A percentile compares a stretch with the other conserved stretches of the same genome.
phyloP scores from a whole-genome alignment of 2,888 invertebrate genomes.

The Agelastica alni region DNA sequence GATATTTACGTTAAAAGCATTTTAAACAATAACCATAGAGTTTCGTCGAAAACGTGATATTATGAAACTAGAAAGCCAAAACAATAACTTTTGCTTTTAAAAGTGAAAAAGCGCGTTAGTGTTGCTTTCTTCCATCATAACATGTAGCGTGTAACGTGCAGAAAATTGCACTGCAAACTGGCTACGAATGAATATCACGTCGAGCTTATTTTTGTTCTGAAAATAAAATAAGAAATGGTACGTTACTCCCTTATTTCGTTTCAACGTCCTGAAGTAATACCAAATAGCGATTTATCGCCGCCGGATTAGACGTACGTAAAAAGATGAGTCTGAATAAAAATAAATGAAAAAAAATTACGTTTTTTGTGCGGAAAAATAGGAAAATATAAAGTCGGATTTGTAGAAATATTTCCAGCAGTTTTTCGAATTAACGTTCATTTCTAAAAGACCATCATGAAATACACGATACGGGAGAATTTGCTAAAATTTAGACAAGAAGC shows the following conservation, averaged over 20 bases:
- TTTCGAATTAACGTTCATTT: too few species aligned
- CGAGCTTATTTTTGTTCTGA: constrained; percentile 22
- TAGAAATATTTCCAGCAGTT: too few species aligned
- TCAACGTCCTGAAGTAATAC: constrained; percentile 14
- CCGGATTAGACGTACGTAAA: constrained; percentile 13
- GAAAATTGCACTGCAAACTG: constrained; percentile 20
- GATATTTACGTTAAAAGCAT: too few species aligned
- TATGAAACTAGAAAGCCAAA: too few species aligned
- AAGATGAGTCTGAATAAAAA: constrained; percentile 13
- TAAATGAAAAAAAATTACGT: constrained; percentile 15
- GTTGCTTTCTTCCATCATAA: background rate
- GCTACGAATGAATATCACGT: constrained; percentile 13
- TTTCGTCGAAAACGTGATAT: too few species aligned
- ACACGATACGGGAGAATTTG: too few species aligned
- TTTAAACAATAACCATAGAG: too few species aligned
- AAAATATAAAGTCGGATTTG: too few species aligned
- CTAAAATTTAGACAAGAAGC: too few species aligned
- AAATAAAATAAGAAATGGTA: constrained; percentile 24
- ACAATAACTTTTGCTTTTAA: constrained; percentile 7
- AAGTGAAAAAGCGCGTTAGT: constrained; percentile 5
- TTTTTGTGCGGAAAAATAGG: background rate
- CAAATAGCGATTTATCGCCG: constrained; percentile 16
- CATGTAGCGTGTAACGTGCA: constrained; percentile 6
- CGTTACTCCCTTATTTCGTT: constrained; percentile 21
- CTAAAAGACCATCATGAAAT: too few species aligned